Conservation (phyloP, 2,797 vertebrate species). For the Diplodus sargus region DNA sequence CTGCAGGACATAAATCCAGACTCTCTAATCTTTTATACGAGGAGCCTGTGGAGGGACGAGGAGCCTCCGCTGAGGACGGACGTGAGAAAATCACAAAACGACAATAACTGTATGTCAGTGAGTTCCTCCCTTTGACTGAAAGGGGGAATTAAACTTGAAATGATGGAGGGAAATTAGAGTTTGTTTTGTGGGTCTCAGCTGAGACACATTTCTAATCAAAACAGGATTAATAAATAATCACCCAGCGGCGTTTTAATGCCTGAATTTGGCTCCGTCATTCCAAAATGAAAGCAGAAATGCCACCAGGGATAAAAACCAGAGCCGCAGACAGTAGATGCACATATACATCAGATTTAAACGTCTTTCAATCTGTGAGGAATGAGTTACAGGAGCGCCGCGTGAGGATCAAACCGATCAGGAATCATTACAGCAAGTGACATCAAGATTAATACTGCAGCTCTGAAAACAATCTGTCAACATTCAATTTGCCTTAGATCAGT, state of each 20-base stretch:
- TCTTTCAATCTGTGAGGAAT: neutral
- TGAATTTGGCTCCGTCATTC: conserved; percentile 19
- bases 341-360: neutral
- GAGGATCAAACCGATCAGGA: neutral
- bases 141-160: neutral
- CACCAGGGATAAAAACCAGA: conserved; percentile 25
- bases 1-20: conserved; percentile 1
- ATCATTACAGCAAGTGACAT: too few relatives aligned
- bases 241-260: conserved; percentile 41
- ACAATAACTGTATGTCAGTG: neutral
- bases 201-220: conserved; percentile 58
- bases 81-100: neutral
- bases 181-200: conserved; percentile 39
- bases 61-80: neutral
- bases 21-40: conserved; percentile 14
- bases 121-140: conserved; percentile 1
- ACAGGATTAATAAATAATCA: conserved; percentile 60
- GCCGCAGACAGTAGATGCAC: neutral
- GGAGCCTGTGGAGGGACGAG: neutral
- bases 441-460: too few relatives aligned
- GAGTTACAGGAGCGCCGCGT: neutral
- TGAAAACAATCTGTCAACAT: too few relatives aligned
- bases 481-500: too few relatives aligned
- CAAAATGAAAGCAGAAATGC: conserved; percentile 31
- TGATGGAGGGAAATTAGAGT: conserved; percentile 28